Evolutionary conservation across 2,888 invertebrate species (phyloP).

Genomic region (Parthenolecanium corni): DNA sequence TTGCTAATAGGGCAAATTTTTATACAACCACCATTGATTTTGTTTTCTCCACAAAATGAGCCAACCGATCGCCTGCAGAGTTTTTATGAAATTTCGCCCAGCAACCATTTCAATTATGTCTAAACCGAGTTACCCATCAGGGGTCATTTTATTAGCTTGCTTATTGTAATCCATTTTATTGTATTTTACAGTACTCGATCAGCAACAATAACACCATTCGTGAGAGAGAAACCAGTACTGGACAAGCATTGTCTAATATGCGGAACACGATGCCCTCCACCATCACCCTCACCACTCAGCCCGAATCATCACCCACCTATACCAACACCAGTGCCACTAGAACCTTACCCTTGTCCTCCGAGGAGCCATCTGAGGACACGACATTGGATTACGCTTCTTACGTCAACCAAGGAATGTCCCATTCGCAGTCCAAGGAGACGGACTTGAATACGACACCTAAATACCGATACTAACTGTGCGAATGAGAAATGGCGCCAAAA

Average conservation of each 20-base stretch:
- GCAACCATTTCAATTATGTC: no score
- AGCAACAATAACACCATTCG: slow-evolving; percentile 3
- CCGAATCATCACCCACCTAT: neutral
- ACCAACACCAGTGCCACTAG: slow-evolving; percentile 11
- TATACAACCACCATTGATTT: no score
- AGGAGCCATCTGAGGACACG: slow-evolving; percentile 22
- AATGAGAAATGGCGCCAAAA: no score
- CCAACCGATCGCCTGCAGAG: no score
- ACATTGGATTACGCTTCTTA: slow-evolving; percentile 21
- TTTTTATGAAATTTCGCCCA: no score
- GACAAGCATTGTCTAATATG: neutral
- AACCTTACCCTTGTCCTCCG: slow-evolving; percentile 21
- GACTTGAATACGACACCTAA: neutral
- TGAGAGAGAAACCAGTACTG: neutral
- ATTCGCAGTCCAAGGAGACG: slow-evolving; percentile 13
- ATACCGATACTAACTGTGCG: neutral
- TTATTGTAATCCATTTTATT: no score
- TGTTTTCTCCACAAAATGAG: no score
- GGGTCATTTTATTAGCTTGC: no score
- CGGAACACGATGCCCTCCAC: slow-evolving; percentile 9
- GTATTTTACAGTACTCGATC: slow-evolving; percentile 10
- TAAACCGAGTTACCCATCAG: no score
- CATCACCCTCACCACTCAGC: slow-evolving; percentile 15
- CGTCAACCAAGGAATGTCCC: slow-evolving; percentile 18
- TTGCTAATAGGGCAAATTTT: no score